Conservation (phyloP, 2,113 vertebrate genomes). For the Tenrec ecaudatus region DNA sequence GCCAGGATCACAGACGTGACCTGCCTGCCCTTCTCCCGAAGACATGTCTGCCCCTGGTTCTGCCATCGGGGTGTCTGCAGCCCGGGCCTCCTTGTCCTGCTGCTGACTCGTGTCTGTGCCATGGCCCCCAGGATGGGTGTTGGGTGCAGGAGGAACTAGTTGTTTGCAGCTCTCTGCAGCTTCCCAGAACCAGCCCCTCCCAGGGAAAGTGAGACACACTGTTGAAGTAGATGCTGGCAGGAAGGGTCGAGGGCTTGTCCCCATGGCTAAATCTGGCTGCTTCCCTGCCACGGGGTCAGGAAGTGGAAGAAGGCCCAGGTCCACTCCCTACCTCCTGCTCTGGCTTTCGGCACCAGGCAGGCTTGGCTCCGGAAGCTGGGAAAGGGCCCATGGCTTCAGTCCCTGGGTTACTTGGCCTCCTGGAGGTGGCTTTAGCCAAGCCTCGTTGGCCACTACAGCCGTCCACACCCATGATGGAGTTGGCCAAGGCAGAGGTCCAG, state of each 20-base stretch:
- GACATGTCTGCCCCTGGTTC: background rate
- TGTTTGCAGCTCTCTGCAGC: background rate
- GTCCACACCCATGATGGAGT: conserved; percentile 48
- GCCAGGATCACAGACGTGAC: background rate
- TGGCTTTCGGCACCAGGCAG: conserved; percentile 51
- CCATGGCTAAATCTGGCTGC: background rate
- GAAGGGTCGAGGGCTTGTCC: background rate
- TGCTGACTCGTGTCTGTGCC: background rate
- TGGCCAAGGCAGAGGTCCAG: conserved; percentile 16
- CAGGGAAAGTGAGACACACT: background rate
- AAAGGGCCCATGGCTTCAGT: conserved; percentile 56
- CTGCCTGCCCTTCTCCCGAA: background rate
- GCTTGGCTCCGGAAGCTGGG: conserved; percentile 60
- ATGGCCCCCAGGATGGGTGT: fast-evolving
- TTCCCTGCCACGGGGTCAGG: conserved; percentile 42
- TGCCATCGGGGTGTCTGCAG: background rate
- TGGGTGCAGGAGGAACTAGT: too few relatives aligned
- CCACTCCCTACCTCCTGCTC: background rate
- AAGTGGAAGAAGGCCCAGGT: background rate
- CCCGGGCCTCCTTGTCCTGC: background rate
- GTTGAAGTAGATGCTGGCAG: background rate
- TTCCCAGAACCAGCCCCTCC: background rate
- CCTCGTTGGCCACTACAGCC: conserved; percentile 37
- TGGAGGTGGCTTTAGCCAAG: conserved; percentile 24
- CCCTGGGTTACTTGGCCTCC: conserved; percentile 29